These are phyloP conservation scores for Dynastes hyllus DNA, from an alignment of 2,888 invertebrate species.

Conservation along the genomic window DNA sequence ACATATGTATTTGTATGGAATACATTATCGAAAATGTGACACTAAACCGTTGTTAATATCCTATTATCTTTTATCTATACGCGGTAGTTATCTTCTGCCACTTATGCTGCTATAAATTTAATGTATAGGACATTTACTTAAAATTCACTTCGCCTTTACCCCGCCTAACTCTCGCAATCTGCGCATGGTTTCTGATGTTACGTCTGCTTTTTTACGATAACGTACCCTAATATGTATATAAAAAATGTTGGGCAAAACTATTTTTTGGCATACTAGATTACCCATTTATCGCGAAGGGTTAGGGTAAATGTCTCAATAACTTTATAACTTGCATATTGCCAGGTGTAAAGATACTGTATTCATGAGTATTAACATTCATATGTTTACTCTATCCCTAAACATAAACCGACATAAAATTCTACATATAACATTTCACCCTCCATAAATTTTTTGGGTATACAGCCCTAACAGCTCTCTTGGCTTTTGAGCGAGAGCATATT, in stretches of 20 bases:
- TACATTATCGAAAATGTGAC: too few species aligned
- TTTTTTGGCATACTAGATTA: background rate
- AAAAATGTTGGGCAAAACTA: background rate
- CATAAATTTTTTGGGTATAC: background rate
- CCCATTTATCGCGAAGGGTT: background rate
- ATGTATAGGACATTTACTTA: too few species aligned
- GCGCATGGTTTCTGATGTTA: too few species aligned
- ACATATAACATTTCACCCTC: constrained; percentile 7
- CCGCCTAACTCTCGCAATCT: too few species aligned
- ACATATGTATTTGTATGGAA: too few species aligned
- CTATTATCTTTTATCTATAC: too few species aligned
- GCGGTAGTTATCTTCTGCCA: too few species aligned
- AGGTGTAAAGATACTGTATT: constrained; percentile 1
- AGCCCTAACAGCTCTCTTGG: constrained; percentile 1
- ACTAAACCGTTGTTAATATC: too few species aligned
- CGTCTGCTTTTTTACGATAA: too few species aligned
- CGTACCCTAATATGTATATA: too few species aligned
- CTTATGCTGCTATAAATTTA: too few species aligned
- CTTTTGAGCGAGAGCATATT: background rate
- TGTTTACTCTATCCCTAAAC: background rate
- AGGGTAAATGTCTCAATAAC: background rate
- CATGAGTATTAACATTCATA: background rate
- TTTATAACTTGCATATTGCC: background rate
- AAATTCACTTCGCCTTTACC: too few species aligned
- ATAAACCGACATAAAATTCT: constrained; percentile 2